Evolutionary conservation across 2,888 invertebrate species (phyloP), one percentile per base, ranked within the genome.

Genomic region (Pyrgus malvae): DNA sequence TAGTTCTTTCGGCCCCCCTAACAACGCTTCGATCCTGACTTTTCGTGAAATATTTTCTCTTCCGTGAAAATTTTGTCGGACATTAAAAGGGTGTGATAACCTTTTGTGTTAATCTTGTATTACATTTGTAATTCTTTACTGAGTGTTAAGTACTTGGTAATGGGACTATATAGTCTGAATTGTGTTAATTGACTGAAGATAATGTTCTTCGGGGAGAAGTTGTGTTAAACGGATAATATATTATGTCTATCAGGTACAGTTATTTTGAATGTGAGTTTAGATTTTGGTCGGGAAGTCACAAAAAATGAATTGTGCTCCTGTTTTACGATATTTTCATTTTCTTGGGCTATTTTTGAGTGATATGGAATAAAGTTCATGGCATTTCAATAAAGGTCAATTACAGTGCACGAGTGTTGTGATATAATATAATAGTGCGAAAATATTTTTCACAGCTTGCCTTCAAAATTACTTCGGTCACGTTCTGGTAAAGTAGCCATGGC

Each of bases 11-110:
- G 56, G 65, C 62, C 68, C 65, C 70, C 61, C 65, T 56, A 59
- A 58, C 63, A 59, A 58, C 62, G 63, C 66, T 67, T 67, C 61
- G 64, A 66, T 67, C 66, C 62, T 66, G 66, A 72, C 29, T 75
- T 76, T 74, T 68, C 70, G 67, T 74, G 62, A 78, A 76, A 75
- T 76, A 74, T 75, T 73, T 67, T 67, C 67, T 63, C 61, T 69
- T 71, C 69, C 61, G 53, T 65, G 67, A 63, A 69, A 71, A 66
- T 67, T 70, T 69, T 69, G 66, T 72, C 66, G 63, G 63, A 67
- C 64, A 69, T 69, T 68, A 69, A 72, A 70, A 68, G 68, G 71
- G 74, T 70, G 67, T 66, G 63, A 63, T 65, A 69, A 65, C 64
- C 60, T 63, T 44, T 63, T 59, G 62, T 58, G 62, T 65, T 65